Base-by-base conservation (phyloP, 2,888 invertebrate species). In the Hyalella azteca region DNA sequence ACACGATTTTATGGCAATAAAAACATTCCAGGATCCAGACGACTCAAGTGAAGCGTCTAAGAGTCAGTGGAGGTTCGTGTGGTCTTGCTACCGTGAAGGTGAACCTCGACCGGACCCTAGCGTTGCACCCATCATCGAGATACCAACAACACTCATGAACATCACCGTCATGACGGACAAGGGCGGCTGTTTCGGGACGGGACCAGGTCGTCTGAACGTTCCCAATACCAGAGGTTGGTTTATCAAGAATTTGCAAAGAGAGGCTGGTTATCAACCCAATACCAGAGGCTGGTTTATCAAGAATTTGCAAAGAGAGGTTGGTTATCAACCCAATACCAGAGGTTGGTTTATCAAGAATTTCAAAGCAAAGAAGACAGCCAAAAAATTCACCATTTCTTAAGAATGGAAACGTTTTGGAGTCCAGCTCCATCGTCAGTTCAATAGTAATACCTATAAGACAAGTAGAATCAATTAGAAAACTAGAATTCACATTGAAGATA, bases 121-220 rank as follows among this genome's bases (percentile, higher is more conserved):
- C 59, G 39, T 26, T 5, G 59, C 79, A 11, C 48, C 66, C 26
- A 39, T 59, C 32, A 39, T 81, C 22, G 36, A 29, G 29, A 1
- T 81, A 15, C 81, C 81, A 11, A n/a, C 22, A 1, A 32, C 0
- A 48, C 59, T 73, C 45, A 15, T 22, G 32, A 40, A 54, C 76
- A 76, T 79, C 15, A 60, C 75, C 39, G 45, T 40, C 39, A 7
- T 29, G 15, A 77, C 22, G 19, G 81, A 78, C 77, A 50, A 49
- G n/a, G 81, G 81, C 15, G 81, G 81, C 26, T 81, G 81, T 45
- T 81, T 81, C 76, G 81, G 81, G 22, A 41, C 79, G 3, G 81
- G 81, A 2, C 79, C 81, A 0, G 81, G 81, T 0, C 7, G 59
- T 13, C 79, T 81, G 22, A 50, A 79, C n/a, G 75, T 81, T 7